Evolutionary conservation across 2,888 invertebrate species (phyloP), one percentile per base, ranked within the genome.

Genomic region (Aleiodes alternator): DNA sequence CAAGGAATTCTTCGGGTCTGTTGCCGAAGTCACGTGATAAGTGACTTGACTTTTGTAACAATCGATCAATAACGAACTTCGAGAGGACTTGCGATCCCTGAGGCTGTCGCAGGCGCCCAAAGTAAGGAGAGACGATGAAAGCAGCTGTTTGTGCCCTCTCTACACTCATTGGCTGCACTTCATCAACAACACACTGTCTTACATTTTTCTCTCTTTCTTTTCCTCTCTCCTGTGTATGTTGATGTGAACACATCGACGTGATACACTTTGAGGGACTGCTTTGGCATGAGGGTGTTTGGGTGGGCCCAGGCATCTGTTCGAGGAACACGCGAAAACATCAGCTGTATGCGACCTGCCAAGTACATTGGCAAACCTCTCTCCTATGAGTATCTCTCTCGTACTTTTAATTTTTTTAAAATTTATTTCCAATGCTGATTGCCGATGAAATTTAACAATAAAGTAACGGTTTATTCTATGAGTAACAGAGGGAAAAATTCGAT

Each of bases 251-350:
- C 61, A 43, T 16, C 48, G 51, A 29, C 31, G 68, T 31, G 68
- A 68, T 53, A 64, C 48, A 43, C 64, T 68, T 50, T 68, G 43
- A 68, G 34, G 51, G 51, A 50, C 31, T 68, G 50, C 68, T 9
- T 68, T 55, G 71, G 69, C 61, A 59, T 69, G 80, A 78, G 81
- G 81, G 79, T 80, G 79, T 78, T 75, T 43, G 43, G 70, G 73
- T 77, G 71, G 72, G 72, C 57, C 56, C 66, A 79, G 82, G 85
- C 86, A 85, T 85, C 86, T 86, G 86, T 84, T 84, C 83, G n/a
- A 75, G 69, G 78, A 80, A 82, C 83, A 82, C 83, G 84, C 86
- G 84, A 86, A 86, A 85, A 84, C 84, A 85, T 84, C 85, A 86
- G 85, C 86, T 86, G 84, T 83, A 81, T 81, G 80, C 80, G 51